A percentile compares a stretch with the other conserved stretches of the same genome.
Evolutionary conservation across 2,797 vertebrate species (phyloP).

Genomic region (Sebastes hubbsi): DNA sequence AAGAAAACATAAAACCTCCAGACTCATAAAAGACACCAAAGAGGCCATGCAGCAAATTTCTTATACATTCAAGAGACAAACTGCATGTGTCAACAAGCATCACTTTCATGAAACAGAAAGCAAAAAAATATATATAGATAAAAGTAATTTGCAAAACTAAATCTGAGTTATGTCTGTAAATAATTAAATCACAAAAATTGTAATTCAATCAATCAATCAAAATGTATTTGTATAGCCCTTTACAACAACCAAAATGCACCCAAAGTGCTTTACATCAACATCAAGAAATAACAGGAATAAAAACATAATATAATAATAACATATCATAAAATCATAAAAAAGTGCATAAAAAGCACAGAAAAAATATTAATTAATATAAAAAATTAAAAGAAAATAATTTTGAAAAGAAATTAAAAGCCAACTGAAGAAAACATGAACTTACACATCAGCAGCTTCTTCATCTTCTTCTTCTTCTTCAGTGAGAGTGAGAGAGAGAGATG

Average conservation of each 20-base stretch:
- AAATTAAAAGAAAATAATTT: not conserved
- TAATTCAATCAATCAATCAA: too few relatives aligned
- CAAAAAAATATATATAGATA: not conserved
- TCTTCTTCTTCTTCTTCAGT: not conserved
- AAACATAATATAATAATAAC: too few relatives aligned
- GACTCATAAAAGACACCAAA: not conserved
- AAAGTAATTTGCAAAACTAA: not conserved
- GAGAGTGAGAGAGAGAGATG: slow-evolving; percentile 56
- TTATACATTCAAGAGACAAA: not conserved
- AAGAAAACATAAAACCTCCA: not conserved
- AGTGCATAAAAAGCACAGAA: too few relatives aligned
- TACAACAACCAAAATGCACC: too few relatives aligned
- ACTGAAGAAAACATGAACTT: slow-evolving; percentile 37
- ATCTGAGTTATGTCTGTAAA: too few relatives aligned
- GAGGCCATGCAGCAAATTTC: not conserved
- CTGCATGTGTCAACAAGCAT: not conserved
- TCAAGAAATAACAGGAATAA: too few relatives aligned
- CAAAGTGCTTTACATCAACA: too few relatives aligned
- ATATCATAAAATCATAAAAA: too few relatives aligned
- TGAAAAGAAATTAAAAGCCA: not conserved
- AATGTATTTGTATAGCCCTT: too few relatives aligned
- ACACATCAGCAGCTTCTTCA: slow-evolving; percentile 46
- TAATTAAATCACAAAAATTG: too few relatives aligned
- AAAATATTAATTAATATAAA: not conserved
- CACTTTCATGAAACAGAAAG: not conserved